These are phyloP conservation scores for Epizoanthus stellaris DNA, from an alignment of 92 coral and sea anemone species.

Conservation along the genomic window DNA sequence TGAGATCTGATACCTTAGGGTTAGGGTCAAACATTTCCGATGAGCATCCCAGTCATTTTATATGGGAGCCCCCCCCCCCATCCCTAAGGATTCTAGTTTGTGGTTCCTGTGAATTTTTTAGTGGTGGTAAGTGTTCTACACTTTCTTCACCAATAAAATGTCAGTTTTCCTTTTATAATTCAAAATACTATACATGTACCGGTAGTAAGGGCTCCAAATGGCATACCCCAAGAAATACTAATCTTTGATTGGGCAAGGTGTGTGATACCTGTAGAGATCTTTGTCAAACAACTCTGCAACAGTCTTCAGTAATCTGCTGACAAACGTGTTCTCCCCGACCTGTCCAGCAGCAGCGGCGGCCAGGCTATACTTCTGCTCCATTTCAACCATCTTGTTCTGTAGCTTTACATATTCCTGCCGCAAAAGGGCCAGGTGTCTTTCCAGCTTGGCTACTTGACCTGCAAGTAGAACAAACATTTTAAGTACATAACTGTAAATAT, in stretches of 20 bases:
- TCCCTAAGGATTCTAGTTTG: too few species aligned
- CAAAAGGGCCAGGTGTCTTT: conserved; percentile 85
- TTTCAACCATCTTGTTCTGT: conserved; percentile 87
- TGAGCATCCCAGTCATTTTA: too few species aligned
- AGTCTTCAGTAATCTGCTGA: conserved; percentile 83
- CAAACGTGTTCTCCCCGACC: conserved; percentile 89
- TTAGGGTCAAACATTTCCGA: too few species aligned
- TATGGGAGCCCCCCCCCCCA: too few species aligned
- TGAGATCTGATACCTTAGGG: too few species aligned
- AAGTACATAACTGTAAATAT: too few species aligned
- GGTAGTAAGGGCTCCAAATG: too few species aligned
- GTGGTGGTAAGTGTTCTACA: too few species aligned
- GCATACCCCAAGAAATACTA: background rate
- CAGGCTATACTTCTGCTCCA: conserved; percentile 93
- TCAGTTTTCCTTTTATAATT: too few species aligned
- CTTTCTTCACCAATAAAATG: too few species aligned
- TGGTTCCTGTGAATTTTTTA: too few species aligned
- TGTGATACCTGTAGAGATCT: conserved; percentile 88
- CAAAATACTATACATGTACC: too few species aligned
- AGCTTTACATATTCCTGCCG: conserved; percentile 97
- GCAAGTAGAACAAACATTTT: background rate
- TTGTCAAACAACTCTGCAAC: conserved; percentile 96
- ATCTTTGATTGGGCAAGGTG: background rate
- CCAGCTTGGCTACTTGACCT: conserved; percentile 96
- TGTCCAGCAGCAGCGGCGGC: conserved; percentile 88